Conservation (phyloP, 2,113 vertebrate species). For the Cromileptes altivelis region DNA sequence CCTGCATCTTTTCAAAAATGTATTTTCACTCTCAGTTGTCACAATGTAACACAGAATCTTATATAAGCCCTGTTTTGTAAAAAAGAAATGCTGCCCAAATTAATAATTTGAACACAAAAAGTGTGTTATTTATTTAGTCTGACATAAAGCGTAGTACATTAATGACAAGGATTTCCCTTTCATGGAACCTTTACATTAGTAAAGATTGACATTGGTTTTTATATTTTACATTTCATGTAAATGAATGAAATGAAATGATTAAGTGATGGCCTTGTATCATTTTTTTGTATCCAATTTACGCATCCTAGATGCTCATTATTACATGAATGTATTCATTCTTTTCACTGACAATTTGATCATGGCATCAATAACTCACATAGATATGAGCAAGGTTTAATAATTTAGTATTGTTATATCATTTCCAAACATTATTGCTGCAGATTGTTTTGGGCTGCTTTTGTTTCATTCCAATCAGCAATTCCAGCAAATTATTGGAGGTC, state of each 20-base stretch:
- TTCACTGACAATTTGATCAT: neutral
- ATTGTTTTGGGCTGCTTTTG: neutral
- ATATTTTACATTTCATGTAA: neutral
- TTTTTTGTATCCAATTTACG: constrained; percentile 3
- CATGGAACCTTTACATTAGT: neutral
- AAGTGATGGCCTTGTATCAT: neutral
- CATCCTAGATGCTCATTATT: neutral
- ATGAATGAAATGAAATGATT: neutral
- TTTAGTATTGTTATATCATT: neutral
- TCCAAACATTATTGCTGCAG: neutral
- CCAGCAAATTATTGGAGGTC: neutral
- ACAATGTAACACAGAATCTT: neutral
- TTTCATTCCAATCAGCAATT: neutral
- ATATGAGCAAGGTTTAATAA: constrained; percentile 2
- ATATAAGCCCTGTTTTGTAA: no score
- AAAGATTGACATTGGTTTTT: neutral
- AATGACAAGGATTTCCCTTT: neutral
- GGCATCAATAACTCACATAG: neutral
- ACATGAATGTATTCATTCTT: neutral
- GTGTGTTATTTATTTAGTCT: neutral
- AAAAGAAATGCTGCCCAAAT: no score
- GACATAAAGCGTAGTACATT: neutral
- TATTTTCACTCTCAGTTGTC: neutral
- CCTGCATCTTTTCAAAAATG: neutral
- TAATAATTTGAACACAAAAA: neutral